Conservation (phyloP, 2,113 vertebrate genomes). For the Phrynocephalus versicolor region DNA sequence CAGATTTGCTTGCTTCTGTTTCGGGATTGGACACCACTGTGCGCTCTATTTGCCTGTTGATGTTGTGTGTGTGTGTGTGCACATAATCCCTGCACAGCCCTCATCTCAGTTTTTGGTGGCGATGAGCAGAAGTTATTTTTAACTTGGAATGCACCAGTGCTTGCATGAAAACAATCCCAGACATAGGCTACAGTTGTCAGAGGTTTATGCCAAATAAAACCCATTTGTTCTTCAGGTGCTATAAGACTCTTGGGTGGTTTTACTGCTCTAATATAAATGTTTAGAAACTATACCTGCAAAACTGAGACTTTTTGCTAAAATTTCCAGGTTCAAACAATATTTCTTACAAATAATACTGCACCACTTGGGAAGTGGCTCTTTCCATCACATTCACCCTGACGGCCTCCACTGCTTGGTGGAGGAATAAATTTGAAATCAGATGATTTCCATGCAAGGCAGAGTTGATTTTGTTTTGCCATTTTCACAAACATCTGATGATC, state of each 20-base stretch:
- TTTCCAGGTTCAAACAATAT: not conserved
- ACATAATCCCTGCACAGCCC: too few relatives aligned
- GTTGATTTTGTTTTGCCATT: conserved; percentile 31
- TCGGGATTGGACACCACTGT: too few relatives aligned
- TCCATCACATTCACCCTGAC: too few relatives aligned
- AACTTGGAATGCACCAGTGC: not conserved
- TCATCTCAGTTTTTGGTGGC: too few relatives aligned
- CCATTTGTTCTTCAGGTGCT: too few relatives aligned
- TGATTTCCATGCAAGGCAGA: conserved; percentile 11
- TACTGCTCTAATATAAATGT: not conserved
- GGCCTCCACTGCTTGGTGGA: not conserved
- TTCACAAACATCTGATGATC: conserved; percentile 15
- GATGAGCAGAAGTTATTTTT: not conserved
- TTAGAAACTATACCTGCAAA: not conserved
- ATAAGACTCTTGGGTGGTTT: too few relatives aligned
- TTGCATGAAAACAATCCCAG: not conserved
- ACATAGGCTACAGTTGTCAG: too few relatives aligned
- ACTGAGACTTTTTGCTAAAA: not conserved
- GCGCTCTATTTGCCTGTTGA: too few relatives aligned
- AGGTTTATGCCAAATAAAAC: too few relatives aligned
- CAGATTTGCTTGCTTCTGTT: too few relatives aligned
- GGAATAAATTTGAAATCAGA: conserved; percentile 22
- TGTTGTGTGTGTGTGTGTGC: too few relatives aligned
- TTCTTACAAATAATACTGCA: conserved; percentile 2
- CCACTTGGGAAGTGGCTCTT: not conserved